Percentiles rank a stretch among this genome's conserved stretches.
Evolutionary conservation across 2,888 invertebrate genomes (phyloP).

Genomic region (Drosophila yooni): DNA sequence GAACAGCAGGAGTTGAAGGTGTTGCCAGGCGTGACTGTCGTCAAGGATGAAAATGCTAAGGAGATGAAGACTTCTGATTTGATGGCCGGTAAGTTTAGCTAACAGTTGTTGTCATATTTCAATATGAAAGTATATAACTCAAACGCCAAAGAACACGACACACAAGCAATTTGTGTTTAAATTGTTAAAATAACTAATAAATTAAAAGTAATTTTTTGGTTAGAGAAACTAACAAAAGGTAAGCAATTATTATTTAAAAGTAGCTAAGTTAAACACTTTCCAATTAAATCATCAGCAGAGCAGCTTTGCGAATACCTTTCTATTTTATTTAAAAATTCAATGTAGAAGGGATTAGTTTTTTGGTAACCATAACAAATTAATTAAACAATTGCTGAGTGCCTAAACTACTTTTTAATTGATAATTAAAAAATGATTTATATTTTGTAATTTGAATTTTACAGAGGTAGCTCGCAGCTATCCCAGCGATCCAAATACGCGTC

Average conservation of each 20-base stretch:
- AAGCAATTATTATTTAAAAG: not conserved
- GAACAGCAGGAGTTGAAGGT: conserved; percentile 89
- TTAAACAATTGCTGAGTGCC: not conserved
- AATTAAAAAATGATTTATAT: not conserved
- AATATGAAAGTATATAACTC: not conserved
- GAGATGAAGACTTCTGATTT: conserved; percentile 88
- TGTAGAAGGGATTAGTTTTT: not conserved
- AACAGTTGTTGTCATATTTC: not conserved
- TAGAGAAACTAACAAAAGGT: not conserved
- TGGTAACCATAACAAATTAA: not conserved
- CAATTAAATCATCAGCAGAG: not conserved
- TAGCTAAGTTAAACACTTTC: not conserved
- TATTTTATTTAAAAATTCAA: not conserved
- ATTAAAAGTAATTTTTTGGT: not conserved
- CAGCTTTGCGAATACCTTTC: not conserved
- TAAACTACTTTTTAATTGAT: not conserved
- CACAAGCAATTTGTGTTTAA: not conserved
- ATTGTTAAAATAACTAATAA: not conserved
- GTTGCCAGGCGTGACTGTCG: conserved; percentile 90
- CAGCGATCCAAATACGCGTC: conserved; percentile 90
- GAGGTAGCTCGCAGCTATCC: conserved; percentile 91
- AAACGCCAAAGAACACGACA: too few relatives aligned
- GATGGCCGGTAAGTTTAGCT: conserved; percentile 86
- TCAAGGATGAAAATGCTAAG: conserved; percentile 88
- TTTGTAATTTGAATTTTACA: conserved; percentile 4